Conservation (phyloP, 2,888 invertebrate genomes). For the Molanna angustata region DNA sequence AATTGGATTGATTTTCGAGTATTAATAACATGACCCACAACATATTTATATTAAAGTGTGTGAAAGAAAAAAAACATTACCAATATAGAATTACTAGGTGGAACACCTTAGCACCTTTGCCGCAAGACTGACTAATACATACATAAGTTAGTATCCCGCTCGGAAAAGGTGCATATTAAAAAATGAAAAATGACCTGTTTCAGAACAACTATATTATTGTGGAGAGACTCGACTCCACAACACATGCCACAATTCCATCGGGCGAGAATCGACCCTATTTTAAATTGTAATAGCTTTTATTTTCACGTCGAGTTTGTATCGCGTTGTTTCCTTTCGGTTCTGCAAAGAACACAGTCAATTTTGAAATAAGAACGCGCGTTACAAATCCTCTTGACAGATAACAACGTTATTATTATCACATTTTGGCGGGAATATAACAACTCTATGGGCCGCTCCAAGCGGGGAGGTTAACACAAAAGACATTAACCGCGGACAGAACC, state of each 20-base stretch:
- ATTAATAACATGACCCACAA: no score
- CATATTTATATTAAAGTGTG: no score
- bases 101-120: slow-evolving; percentile 17
- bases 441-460: slow-evolving; percentile 23
- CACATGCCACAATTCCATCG: neutral
- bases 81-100: slow-evolving; percentile 4
- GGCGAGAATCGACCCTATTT: neutral
- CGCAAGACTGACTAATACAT: slow-evolving; percentile 27
- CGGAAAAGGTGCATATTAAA: slow-evolving; percentile 33
- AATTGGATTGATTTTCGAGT: no score
- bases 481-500: slow-evolving; percentile 19
- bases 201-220: slow-evolving; percentile 32
- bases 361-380: slow-evolving; percentile 33
- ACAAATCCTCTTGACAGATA: slow-evolving; percentile 34
- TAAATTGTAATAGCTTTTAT: neutral
- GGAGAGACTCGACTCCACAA: slow-evolving; percentile 13
- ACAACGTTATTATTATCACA: slow-evolving; percentile 34
- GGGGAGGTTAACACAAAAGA: slow-evolving; percentile 23
- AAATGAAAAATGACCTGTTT: slow-evolving; percentile 33
- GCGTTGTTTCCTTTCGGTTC: slow-evolving; percentile 5
- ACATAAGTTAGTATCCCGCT: slow-evolving; percentile 28
- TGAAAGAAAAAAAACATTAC: no score
- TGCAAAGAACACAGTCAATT: slow-evolving; percentile 26
- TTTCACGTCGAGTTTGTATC: neutral
- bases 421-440: slow-evolving; percentile 32